Evolutionary conservation across 2,113 vertebrate species (phyloP), one percentile per base, ranked within the genome.

Genomic region (Papio anubis): DNA sequence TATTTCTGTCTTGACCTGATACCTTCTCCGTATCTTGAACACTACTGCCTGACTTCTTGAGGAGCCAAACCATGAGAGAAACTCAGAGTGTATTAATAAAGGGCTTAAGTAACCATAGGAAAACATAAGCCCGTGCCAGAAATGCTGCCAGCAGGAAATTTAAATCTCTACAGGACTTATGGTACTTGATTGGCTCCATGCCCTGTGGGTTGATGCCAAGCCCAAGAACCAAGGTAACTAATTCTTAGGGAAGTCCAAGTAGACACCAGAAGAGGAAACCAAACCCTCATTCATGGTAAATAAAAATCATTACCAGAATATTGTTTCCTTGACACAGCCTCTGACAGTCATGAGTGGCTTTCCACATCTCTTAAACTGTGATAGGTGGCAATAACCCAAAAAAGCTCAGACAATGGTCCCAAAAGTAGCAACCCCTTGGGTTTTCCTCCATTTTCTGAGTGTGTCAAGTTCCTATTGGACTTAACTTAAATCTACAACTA

Each of bases 251-350:
- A 82, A 78, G 3, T 92, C 76, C 17, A 83, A 83, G 38, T 59
- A 90, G 20, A 88, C 18, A 72, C 30, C 59, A 93, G 73, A 93
- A 25, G 48, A 89, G 48, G 6, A 43, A 16, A 32, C 75, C 81
- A 25, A 94, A 11, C 12, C 59, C n/a, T 72, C 32, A 59, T 52
- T 72, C 32, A 59, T 52, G 30, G 12, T 82, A 94, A 93, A 68
- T 48, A 91, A 20, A 90, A 38, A 92, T 18, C 7, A 27, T 92
- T 94, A 83, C 35, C 21, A 90, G 35, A 81, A 94, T 90, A 87
- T 38, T 3, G 9, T 45, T 70, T 96, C 40, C 8, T 92, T 94
- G 59, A 93, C 23, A 18, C 25, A 83, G 52, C n/a, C n/a, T 88
- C 61, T 91, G 61, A 72, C 32, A 91, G 27, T 73, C 35, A 79